Conservation (phyloP, 2,888 invertebrate genomes). For the Coelogynopora nodosa region DNA sequence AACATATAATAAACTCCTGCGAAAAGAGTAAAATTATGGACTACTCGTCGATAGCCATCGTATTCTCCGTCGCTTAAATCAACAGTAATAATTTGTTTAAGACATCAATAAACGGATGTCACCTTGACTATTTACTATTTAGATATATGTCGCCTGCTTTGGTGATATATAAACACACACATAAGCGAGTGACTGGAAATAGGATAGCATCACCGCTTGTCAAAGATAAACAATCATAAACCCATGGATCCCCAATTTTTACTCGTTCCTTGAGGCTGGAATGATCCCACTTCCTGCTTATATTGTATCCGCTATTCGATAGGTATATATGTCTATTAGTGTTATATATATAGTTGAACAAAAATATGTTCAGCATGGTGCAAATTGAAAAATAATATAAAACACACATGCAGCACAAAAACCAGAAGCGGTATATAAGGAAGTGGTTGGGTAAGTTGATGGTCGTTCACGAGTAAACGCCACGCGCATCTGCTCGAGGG, state of each 20-base stretch:
- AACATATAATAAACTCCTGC: too few species aligned
- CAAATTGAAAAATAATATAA: not conserved
- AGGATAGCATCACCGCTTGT: conserved; percentile 17
- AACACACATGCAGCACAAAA: not conserved
- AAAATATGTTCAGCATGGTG: not conserved
- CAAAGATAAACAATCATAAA: conserved; percentile 4
- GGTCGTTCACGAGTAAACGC: not conserved
- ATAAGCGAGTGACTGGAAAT: not conserved
- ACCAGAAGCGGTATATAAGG: too few species aligned
- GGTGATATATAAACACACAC: not conserved
- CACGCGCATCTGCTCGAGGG: conserved; percentile 2
- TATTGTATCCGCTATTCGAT: not conserved
- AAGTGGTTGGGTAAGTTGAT: too few species aligned
- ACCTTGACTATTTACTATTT: conserved; percentile 7
- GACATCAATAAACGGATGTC: conserved; percentile 3
- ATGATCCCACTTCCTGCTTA: not conserved
- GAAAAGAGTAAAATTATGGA: too few species aligned
- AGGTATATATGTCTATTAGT: too few species aligned
- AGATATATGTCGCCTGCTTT: not conserved
- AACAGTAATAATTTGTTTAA: conserved; percentile 4
- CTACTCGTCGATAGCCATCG: not conserved
- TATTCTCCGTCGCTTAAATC: not conserved
- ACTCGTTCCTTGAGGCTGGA: not conserved
- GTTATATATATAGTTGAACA: too few species aligned
- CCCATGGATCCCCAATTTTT: not conserved